These are phyloP conservation scores for Candoia aspera DNA, from an alignment of 2,113 vertebrate species.

Conservation along the genomic window DNA sequence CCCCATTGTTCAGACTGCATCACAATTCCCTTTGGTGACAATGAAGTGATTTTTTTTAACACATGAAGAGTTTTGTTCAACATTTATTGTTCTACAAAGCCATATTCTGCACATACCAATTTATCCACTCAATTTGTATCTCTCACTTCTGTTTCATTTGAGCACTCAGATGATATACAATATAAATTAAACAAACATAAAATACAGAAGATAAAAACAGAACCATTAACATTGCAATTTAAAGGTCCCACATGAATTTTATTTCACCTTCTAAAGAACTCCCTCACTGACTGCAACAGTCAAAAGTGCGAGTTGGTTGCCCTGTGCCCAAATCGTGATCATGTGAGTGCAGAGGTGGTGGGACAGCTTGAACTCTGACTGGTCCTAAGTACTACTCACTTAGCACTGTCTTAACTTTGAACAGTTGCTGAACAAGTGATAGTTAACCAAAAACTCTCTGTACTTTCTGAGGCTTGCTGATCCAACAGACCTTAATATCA, in stretches of 20 bases:
- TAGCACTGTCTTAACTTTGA: not conserved
- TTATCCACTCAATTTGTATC: no score
- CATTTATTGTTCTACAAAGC: no score
- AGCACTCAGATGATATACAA: no score
- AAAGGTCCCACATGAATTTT: not conserved
- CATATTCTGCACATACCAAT: no score
- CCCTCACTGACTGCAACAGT: not conserved
- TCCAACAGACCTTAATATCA: not conserved
- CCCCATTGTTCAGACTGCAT: not conserved
- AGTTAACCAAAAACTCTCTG: not conserved
- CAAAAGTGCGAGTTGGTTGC: no score
- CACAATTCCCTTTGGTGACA: not conserved
- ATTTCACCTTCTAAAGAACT: no score
- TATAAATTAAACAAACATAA: no score
- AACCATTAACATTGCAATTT: no score
- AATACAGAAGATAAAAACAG: no score
- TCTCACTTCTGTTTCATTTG: no score
- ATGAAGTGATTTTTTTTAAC: not conserved
- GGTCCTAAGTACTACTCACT: not conserved
- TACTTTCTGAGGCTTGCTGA: not conserved
- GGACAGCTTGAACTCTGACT: not conserved
- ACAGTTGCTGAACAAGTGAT: not conserved
- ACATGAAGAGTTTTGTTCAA: not conserved
- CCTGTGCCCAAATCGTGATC: not conserved
- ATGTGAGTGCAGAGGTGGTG: not conserved